A percentile compares a stretch with the other conserved stretches of the same genome.
Conservation (phyloP, 2,888 invertebrate species). For the Microctonus hyperodae region DNA sequence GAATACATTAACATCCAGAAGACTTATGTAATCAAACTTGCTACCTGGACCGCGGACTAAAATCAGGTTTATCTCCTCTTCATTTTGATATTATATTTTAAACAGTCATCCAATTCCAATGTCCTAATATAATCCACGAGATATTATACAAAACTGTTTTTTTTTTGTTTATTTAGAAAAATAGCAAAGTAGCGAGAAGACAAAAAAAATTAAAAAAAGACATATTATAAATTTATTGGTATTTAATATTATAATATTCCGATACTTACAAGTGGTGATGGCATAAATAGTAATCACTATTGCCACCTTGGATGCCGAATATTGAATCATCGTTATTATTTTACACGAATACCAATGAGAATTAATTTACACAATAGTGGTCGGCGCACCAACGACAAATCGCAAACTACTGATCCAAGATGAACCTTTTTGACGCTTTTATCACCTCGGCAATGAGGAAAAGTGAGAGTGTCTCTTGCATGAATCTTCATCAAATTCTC, state of each 20-base stretch:
- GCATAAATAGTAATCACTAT: background rate
- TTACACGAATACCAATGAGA: background rate
- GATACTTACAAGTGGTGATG: background rate
- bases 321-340: background rate
- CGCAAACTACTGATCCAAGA: slow-evolving; percentile 44
- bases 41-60: background rate
- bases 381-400: slow-evolving; percentile 42
- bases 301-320: background rate
- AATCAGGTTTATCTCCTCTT: background rate
- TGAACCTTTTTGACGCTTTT: slow-evolving; percentile 47
- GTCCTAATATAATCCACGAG: too few species aligned
- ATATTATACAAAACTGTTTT: too few species aligned
- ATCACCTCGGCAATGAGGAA: slow-evolving; percentile 46
- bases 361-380: slow-evolving; percentile 6
- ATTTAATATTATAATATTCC: slow-evolving; percentile 32
- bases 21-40: slow-evolving; percentile 24
- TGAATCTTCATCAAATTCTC: slow-evolving; percentile 29
- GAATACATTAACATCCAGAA: slow-evolving; percentile 39
- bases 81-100: background rate
- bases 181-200: too few species aligned
- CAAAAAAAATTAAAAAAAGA: too few species aligned
- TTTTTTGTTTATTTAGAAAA: background rate
- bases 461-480: slow-evolving; percentile 39
- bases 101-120: too few species aligned
- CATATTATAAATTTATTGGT: too few species aligned